phyloP scores from a whole-genome alignment of 2,888 invertebrate genomes.

The Unio delphinus region DNA sequence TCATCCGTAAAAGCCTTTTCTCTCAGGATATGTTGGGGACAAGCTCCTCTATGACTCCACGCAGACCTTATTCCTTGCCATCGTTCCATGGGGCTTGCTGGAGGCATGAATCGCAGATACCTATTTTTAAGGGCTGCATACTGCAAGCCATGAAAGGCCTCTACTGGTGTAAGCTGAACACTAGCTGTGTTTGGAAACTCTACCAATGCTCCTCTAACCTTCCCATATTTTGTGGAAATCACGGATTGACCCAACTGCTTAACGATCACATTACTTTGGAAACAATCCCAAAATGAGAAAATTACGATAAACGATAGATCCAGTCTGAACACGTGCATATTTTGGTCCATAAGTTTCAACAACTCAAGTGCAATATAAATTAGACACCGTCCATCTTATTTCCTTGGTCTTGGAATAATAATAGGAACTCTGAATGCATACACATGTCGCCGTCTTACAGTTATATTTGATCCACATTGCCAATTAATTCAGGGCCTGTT shows the following conservation, averaged over 20 bases:
- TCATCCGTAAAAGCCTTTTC: slow-evolving; percentile 14
- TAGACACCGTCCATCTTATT: too few species aligned
- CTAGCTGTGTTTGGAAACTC: slow-evolving; percentile 52
- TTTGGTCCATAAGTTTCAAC: too few species aligned
- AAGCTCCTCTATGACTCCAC: slow-evolving; percentile 83
- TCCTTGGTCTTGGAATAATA: too few species aligned
- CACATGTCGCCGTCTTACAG: too few species aligned
- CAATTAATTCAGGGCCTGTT: too few species aligned
- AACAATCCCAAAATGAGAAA: too few species aligned
- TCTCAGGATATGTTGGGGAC: slow-evolving; percentile 78
- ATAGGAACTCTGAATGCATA: too few species aligned
- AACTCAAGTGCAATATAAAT: too few species aligned
- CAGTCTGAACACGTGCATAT: too few species aligned
- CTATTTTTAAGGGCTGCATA: slow-evolving; percentile 94
- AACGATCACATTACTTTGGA: slow-evolving; percentile 7
- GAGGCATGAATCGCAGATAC: slow-evolving; percentile 94
- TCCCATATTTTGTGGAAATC: slow-evolving; percentile 83
- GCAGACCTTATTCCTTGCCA: slow-evolving; percentile 85
- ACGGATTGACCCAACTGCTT: slow-evolving; percentile 29
- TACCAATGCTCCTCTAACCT: slow-evolving; percentile 80
- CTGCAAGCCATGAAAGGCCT: slow-evolving; percentile 90
- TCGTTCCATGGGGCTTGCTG: slow-evolving; percentile 88
- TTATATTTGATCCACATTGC: too few species aligned
- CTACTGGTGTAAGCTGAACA: slow-evolving; percentile 77
- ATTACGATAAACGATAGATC: too few species aligned